A percentile compares a stretch with the other conserved stretches of the same genome.
phyloP scores from a whole-genome alignment of 2,888 invertebrate species.

The Clepsis dumicolana region DNA sequence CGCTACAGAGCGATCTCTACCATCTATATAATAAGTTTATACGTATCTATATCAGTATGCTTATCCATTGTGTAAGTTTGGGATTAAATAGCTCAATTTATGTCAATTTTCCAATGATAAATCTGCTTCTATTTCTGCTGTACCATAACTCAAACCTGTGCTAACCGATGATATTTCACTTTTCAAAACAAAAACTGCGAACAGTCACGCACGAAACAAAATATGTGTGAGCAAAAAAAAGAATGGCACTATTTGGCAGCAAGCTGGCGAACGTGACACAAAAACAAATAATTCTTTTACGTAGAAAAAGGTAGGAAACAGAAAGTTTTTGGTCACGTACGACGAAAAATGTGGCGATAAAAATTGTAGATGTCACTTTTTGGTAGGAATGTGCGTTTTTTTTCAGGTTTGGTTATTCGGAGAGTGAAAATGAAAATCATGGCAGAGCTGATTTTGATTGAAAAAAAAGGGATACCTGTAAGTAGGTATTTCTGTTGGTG shows the following conservation, averaged over 20 bases:
- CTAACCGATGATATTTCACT: slow-evolving; percentile 12
- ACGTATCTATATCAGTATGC: too few species aligned
- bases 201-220: slow-evolving; percentile 9
- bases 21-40: too few species aligned
- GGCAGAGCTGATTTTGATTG: too few species aligned
- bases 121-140: neutral
- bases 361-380: slow-evolving; percentile 1
- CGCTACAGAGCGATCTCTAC: too few species aligned
- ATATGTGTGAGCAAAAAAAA: slow-evolving; percentile 17
- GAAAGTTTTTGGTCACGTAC: slow-evolving; percentile 22
- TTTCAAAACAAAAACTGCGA: slow-evolving; percentile 1
- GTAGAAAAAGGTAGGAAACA: neutral
- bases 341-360: slow-evolving; percentile 17
- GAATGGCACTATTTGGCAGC: slow-evolving; percentile 26
- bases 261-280: slow-evolving; percentile 14
- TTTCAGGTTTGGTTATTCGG: neutral
- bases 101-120: too few species aligned
- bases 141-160: neutral
- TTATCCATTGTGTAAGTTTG: too few species aligned
- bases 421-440: too few species aligned
- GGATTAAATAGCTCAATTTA: too few species aligned
- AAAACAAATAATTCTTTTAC: slow-evolving; percentile 31
- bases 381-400: neutral
- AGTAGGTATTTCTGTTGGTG: too few species aligned
- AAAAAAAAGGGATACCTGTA: too few species aligned